Conservation (phyloP, 2,888 invertebrate species). For the Ctenicera cuprea region DNA sequence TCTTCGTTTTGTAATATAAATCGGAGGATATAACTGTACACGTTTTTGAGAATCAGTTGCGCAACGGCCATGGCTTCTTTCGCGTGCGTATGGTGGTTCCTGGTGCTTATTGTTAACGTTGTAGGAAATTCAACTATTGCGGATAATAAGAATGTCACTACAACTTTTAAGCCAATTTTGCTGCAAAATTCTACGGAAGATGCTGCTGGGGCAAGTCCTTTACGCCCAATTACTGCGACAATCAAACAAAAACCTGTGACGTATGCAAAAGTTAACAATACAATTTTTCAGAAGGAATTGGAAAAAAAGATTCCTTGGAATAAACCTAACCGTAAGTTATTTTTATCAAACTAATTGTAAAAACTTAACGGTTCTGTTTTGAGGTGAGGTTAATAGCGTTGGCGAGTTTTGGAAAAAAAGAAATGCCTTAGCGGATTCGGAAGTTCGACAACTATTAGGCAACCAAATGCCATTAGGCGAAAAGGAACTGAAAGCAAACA, state of each 20-base stretch:
- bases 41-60: not conserved
- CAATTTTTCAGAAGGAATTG: too few relatives aligned
- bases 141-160: too few relatives aligned
- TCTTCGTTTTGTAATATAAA: not conserved
- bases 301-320: not conserved
- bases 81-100: not conserved
- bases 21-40: slow-evolving; percentile 1
- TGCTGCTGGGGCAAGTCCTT: not conserved
- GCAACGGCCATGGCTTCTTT: not conserved
- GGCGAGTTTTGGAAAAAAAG: slow-evolving; percentile 19
- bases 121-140: not conserved
- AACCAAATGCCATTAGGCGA: not conserved
- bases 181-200: not conserved
- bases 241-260: too few relatives aligned
- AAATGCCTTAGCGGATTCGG: slow-evolving; percentile 8
- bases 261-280: too few relatives aligned
- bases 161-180: not conserved
- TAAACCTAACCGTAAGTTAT: not conserved
- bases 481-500: slow-evolving; percentile 48
- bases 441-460: slow-evolving; percentile 12
- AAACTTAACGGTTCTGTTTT: not conserved
- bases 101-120: not conserved
- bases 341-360: not conserved
- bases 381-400: slow-evolving; percentile 5
- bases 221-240: too few relatives aligned